Conservation (phyloP, 1,140 invertebrate species). For the Drosophila nasuta region DNA sequence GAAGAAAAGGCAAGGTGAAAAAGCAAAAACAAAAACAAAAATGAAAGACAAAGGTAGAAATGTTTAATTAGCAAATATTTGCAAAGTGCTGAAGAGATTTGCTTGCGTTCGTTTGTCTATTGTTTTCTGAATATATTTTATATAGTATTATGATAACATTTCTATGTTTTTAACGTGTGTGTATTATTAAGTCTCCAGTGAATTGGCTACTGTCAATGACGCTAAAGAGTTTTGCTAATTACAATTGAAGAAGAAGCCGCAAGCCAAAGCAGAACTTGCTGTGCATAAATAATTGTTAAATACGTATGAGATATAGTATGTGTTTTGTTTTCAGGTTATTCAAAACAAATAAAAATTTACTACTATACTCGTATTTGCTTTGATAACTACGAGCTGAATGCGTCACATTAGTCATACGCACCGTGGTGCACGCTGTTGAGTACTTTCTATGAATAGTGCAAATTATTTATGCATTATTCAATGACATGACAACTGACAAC, state of each 20-base stretch:
- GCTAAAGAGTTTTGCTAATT: conserved; percentile 37
- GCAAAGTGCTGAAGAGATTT: conserved; percentile 33
- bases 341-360: background rate
- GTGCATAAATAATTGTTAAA: conserved; percentile 36
- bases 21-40: background rate
- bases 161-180: conserved; percentile 22
- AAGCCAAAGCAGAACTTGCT: conserved; percentile 9
- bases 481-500: background rate
- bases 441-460: conserved; percentile 2
- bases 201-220: conserved; percentile 40
- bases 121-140: conserved; percentile 24
- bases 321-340: background rate
- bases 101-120: conserved; percentile 24
- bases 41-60: conserved; percentile 56
- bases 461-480: conserved; percentile 1
- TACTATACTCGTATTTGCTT: background rate
- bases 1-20: conserved; percentile 29
- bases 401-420: conserved; percentile 56
- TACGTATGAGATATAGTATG: background rate
- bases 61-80: conserved; percentile 81
- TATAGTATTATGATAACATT: conserved; percentile 39
- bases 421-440: conserved; percentile 7
- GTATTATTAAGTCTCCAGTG: conserved; percentile 24
- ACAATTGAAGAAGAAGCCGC: conserved; percentile 15
- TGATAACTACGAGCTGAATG: conserved; percentile 3